phyloP scores from a whole-genome alignment of 2,797 vertebrate genomes.

The Mormyrus hasselquistii region DNA sequence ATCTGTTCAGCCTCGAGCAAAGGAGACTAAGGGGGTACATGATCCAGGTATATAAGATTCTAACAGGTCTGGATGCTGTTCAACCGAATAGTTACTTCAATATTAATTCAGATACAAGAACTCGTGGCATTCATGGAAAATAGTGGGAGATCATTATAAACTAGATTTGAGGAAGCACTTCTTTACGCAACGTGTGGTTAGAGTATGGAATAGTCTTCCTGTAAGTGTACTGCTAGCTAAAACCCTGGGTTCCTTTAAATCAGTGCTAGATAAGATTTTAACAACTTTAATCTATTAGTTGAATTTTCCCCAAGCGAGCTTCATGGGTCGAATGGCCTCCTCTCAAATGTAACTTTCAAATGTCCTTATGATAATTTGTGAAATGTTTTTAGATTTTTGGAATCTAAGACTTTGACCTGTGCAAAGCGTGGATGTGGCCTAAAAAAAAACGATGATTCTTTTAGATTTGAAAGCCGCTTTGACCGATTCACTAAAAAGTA shows the following conservation, averaged over 20 bases:
- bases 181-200: not conserved
- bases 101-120: too few species aligned
- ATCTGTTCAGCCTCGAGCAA: too few species aligned
- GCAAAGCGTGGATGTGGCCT: not conserved
- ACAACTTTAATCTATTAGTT: not conserved
- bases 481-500: not conserved
- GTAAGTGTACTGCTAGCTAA: not conserved
- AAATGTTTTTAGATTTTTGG: not conserved
- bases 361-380: not conserved
- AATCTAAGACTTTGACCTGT: not conserved
- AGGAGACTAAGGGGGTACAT: too few species aligned
- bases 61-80: too few species aligned
- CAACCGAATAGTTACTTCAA: too few species aligned
- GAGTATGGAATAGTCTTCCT: not conserved
- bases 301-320: not conserved
- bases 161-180: too few species aligned
- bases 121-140: too few species aligned
- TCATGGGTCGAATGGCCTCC: not conserved
- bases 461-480: not conserved
- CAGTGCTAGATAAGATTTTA: not conserved
- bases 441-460: not conserved
- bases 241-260: not conserved
- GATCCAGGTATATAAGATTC: too few species aligned
- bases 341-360: not conserved
- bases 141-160: too few species aligned